These are phyloP conservation scores for Gobio gobio DNA, from an alignment of 2,113 vertebrate species.

Conservation along the genomic window DNA sequence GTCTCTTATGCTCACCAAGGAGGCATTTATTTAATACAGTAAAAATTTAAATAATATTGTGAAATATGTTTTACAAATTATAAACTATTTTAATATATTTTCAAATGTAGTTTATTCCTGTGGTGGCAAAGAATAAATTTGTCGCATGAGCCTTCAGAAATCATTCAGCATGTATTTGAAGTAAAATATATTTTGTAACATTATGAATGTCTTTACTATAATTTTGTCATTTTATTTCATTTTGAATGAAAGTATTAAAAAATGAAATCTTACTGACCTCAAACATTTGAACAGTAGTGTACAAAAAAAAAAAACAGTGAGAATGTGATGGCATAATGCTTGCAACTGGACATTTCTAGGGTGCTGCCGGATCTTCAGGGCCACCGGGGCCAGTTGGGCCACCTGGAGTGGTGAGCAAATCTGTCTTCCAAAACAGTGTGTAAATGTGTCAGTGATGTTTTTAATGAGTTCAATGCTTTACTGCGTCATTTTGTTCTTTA, in stretches of 20 bases:
- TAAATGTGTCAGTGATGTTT: background rate
- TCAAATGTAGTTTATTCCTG: background rate
- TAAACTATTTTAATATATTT: background rate
- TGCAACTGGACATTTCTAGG: constrained; percentile 71
- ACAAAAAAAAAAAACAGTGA: background rate
- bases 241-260: background rate
- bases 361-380: constrained; percentile 82
- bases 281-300: background rate
- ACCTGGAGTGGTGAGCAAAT: constrained; percentile 82
- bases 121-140: background rate
- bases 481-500: constrained; percentile 16
- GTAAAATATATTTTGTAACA: background rate
- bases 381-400: constrained; percentile 86
- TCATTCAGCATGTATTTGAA: background rate
- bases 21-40: background rate
- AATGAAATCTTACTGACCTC: background rate
- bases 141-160: background rate
- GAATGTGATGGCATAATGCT: constrained; percentile 9
- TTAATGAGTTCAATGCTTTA: background rate
- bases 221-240: too few relatives aligned
- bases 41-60: background rate
- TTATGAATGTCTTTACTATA: background rate
- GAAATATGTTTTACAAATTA: background rate
- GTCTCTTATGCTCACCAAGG: background rate
- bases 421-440: constrained; percentile 3